phyloP scores from a whole-genome alignment of 2,113 vertebrate species.

The Gyps fulvus region DNA sequence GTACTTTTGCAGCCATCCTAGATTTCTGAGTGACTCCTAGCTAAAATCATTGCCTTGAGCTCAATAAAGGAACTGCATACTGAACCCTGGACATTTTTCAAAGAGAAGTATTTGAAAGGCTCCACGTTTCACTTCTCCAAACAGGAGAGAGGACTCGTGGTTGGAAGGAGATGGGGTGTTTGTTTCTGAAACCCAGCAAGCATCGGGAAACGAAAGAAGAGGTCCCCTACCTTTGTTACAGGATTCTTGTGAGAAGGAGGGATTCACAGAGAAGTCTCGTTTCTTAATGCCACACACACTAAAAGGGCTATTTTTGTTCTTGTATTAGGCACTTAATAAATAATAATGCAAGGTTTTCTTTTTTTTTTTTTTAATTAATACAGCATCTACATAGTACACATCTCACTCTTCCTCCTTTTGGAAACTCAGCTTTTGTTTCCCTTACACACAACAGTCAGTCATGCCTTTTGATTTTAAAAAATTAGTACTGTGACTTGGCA shows the following conservation, averaged over 20 bases:
- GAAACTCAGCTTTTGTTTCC: background rate
- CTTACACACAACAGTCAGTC: background rate
- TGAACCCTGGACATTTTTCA: background rate
- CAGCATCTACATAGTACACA: fast-evolving
- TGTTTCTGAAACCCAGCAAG: background rate
- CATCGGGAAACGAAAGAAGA: background rate
- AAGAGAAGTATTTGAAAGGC: background rate
- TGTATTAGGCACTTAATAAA: background rate
- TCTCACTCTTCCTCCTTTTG: background rate
- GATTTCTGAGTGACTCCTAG: background rate
- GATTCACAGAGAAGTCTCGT: background rate
- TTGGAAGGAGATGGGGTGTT: background rate
- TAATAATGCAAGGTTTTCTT: background rate
- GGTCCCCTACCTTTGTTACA: background rate
- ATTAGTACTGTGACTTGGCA: fast-evolving
- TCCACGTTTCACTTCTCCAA: background rate
- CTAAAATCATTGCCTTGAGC: background rate
- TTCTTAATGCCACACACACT: background rate
- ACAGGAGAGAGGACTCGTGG: background rate
- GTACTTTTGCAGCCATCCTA: background rate
- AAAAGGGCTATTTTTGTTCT: background rate
- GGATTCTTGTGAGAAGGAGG: background rate
- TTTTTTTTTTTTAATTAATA: background rate
- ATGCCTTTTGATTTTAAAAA: background rate
- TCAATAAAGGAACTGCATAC: background rate